Base-by-base conservation (phyloP, 2,888 invertebrate species). In the Phengaris alcon region DNA sequence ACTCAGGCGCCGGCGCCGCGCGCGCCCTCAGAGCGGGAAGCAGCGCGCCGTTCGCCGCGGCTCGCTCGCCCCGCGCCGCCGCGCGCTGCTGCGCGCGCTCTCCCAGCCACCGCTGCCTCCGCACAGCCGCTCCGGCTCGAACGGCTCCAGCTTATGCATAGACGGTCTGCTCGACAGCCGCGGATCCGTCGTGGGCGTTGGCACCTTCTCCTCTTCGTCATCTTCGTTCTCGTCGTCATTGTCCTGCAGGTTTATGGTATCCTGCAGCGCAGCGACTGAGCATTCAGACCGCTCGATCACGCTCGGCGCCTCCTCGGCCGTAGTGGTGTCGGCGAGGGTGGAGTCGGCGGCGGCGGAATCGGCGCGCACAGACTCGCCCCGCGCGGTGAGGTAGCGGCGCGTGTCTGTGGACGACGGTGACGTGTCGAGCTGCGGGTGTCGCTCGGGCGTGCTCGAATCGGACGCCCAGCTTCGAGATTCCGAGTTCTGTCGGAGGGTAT, bases 401-500 rank as follows among this genome's bases (percentile, higher is more conserved):
- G 91, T 90, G 55, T 85, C 89, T 0, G 86, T 87, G 0, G 90
- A 89, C 0, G 93, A 92, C 1, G 93, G 86, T 0, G 87, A 90
- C 4, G 87, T 86, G n/a, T 88, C 86, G 1, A 83, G 84, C 0
- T 84, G 84, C 0, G 84, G 87, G n/a, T 87, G 88, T 3, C 93
- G 90, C 76, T 93, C 93, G 3, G 94, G 92, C 0, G 94, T 94
- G 4, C 91, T 94, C 0, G 94, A 94, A 79, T 95, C 94, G 0
- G 95, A 95, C 15, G 92, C 94, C 88, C 93, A 94, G 80, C 94
- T 94, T 54, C 93, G 91, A 0, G 94, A 89, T 78, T 95, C 94
- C 6, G 93, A 94, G 76, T 91, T 90, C 77, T 94, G 90, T 0
- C 89, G 90, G 59, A 91, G 77, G 1, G 93, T 93, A 22, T 93